A percentile compares a stretch with the other conserved stretches of the same genome.
phyloP scores from a whole-genome alignment of 2,797 vertebrate genomes.

The Carcharodon carcharias region DNA sequence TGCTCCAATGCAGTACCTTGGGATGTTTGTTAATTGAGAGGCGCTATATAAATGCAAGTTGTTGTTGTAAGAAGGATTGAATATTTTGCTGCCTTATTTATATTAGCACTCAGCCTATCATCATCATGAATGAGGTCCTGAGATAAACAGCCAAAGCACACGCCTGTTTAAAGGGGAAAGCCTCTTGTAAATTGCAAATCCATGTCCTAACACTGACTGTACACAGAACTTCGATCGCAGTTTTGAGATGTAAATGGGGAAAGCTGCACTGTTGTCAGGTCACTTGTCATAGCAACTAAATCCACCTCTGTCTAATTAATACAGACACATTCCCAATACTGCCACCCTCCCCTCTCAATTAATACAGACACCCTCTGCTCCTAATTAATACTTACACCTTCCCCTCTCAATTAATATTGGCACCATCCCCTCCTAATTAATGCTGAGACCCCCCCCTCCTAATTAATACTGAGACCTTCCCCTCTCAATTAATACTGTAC shows the following conservation, averaged over 20 bases:
- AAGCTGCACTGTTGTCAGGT: neutral
- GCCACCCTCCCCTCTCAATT: too few species aligned
- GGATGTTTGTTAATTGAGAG: too few species aligned
- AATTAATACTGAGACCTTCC: neutral
- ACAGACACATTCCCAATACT: too few species aligned
- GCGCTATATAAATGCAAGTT: too few species aligned
- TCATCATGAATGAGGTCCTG: neutral
- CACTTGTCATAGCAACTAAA: too few species aligned
- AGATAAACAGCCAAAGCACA: neutral
- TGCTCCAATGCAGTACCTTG: too few species aligned
- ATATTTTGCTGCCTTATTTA: neutral
- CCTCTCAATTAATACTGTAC: neutral
- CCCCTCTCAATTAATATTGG: neutral
- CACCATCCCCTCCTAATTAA: neutral
- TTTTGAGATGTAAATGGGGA: neutral
- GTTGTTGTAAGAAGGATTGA: too few species aligned
- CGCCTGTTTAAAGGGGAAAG: neutral
- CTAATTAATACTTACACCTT: neutral
- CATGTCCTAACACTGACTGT: neutral
- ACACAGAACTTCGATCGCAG: neutral
- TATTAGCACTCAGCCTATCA: neutral
- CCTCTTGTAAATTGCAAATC: neutral
- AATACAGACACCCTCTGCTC: too few species aligned
- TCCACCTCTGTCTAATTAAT: too few species aligned
- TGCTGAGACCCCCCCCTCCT: too few species aligned